phyloP scores from a whole-genome alignment of 2,113 vertebrate genomes.

The Melanerpes aurifrons region DNA sequence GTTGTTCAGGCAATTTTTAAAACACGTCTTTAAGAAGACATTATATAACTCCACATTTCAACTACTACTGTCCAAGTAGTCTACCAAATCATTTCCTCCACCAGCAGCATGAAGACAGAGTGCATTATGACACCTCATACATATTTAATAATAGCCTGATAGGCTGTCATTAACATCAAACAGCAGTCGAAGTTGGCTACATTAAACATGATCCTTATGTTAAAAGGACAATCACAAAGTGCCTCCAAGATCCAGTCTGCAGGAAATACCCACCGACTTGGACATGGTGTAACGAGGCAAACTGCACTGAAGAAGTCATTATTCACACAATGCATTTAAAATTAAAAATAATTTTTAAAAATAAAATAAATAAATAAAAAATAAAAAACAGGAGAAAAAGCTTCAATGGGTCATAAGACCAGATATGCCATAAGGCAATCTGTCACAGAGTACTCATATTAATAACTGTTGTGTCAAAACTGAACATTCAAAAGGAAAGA shows the following conservation, averaged over 20 bases:
- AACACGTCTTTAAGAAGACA: background rate
- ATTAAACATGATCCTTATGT: slow-evolving; percentile 69
- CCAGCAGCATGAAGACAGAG: slow-evolving; percentile 37
- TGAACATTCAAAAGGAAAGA: slow-evolving; percentile 66
- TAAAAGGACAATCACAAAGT: slow-evolving; percentile 64
- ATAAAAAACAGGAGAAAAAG: background rate
- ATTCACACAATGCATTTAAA: background rate
- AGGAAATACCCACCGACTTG: slow-evolving; percentile 31
- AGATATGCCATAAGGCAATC: slow-evolving; percentile 66
- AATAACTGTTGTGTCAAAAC: slow-evolving; percentile 68
- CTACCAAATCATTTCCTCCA: slow-evolving; percentile 39
- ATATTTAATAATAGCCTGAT: slow-evolving; percentile 72
- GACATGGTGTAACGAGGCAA: slow-evolving; percentile 53
- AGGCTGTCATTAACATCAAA: slow-evolving; percentile 74
- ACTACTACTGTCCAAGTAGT: background rate
- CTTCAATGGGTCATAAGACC: slow-evolving; percentile 47
- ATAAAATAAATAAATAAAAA: background rate
- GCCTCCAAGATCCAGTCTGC: slow-evolving; percentile 23
- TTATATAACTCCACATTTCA: background rate
- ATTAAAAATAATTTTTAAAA: background rate
- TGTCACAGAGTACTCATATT: slow-evolving; percentile 61
- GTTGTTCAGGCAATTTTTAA: background rate
- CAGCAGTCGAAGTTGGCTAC: slow-evolving; percentile 60
- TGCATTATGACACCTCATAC: slow-evolving; percentile 63
- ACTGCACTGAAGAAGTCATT: background rate